Conservation (phyloP, 2,888 invertebrate species). For the Ariolimax columbianus region DNA sequence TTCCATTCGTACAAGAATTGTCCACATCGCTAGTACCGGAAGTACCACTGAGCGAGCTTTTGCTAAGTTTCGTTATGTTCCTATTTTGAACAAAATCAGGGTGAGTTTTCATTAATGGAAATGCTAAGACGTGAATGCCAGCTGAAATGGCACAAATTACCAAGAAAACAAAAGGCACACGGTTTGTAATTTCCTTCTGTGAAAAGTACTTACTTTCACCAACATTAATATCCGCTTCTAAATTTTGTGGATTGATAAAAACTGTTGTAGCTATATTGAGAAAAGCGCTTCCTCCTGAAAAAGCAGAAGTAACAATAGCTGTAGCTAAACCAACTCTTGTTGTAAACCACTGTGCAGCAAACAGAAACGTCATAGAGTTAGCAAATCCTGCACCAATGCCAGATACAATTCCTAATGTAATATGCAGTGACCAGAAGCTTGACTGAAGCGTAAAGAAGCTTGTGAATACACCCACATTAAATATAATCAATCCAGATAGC, state of each 20-base stretch:
- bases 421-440: slow-evolving; percentile 19
- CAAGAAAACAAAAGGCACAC: slow-evolving; percentile 18
- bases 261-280: slow-evolving; percentile 4
- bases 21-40: background rate
- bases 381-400: background rate
- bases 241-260: slow-evolving; percentile 14
- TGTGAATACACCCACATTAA: background rate
- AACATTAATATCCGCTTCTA: background rate
- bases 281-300: slow-evolving; percentile 11
- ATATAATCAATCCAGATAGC: background rate
- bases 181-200: background rate
- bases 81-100: slow-evolving; percentile 9
- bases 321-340: background rate
- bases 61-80: background rate
- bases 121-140: background rate
- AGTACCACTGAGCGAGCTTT: background rate
- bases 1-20: background rate
- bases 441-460: slow-evolving; percentile 11
- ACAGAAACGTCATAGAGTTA: background rate
- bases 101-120: slow-evolving; percentile 14
- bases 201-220: slow-evolving; percentile 25
- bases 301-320: background rate
- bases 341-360: background rate
- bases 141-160: background rate
- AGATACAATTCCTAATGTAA: background rate